Conservation (phyloP, 2,888 invertebrate genomes). For the Callyntrura sp. region DNA sequence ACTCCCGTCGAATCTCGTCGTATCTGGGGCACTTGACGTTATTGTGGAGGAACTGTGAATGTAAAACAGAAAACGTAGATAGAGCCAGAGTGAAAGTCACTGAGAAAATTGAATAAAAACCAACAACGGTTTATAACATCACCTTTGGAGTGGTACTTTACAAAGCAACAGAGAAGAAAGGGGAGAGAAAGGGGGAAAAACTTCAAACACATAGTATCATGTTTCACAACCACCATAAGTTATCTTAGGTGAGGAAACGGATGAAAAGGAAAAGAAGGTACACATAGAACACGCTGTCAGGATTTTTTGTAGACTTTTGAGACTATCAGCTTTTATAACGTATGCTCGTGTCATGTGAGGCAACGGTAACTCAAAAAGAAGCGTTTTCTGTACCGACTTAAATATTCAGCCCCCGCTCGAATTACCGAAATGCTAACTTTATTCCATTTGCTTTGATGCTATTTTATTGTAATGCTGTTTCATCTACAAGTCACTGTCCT, state of each 20-base stretch:
- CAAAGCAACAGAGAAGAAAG: background rate
- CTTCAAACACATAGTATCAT: background rate
- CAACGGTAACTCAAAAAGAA: background rate
- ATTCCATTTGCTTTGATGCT: too few relatives aligned
- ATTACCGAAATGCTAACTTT: too few relatives aligned
- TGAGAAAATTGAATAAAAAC: slow-evolving; percentile 36
- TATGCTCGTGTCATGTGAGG: background rate
- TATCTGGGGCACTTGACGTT: slow-evolving; percentile 90
- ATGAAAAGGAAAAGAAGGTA: background rate
- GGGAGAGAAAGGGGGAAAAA: background rate
- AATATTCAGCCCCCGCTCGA: too few relatives aligned
- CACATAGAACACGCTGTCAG: background rate
- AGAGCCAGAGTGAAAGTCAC: background rate
- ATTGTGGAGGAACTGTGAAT: slow-evolving; percentile 86
- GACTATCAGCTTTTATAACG: background rate
- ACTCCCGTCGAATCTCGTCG: slow-evolving; percentile 87
- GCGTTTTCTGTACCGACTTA: too few relatives aligned
- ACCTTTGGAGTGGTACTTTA: background rate
- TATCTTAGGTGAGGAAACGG: background rate
- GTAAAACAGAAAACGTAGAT: too few relatives aligned
- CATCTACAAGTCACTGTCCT: too few relatives aligned
- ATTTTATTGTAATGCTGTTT: too few relatives aligned
- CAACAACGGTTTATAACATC: background rate
- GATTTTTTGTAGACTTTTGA: background rate
- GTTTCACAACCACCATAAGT: background rate